Evolutionary conservation across 2,797 vertebrate species (phyloP).

Genomic region (Melanitta fusca): DNA sequence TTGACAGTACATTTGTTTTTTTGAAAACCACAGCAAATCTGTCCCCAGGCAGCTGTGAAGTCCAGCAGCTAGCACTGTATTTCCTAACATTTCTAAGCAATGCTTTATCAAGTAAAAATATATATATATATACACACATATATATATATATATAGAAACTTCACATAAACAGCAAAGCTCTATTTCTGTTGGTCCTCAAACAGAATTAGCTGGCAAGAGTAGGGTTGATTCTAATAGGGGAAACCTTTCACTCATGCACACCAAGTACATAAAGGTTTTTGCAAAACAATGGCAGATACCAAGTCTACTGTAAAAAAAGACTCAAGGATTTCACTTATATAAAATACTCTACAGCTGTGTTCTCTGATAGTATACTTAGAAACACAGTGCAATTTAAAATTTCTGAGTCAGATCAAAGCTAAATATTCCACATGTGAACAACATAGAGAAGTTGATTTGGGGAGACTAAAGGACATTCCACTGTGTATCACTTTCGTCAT

Average conservation of each 20-base stretch:
- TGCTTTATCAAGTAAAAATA: not conserved
- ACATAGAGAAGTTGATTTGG: not conserved
- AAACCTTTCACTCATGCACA: not conserved
- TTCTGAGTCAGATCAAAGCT: not conserved
- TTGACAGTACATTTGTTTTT: not conserved
- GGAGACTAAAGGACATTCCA: not conserved
- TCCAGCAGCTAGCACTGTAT: not conserved
- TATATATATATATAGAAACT: accelerated
- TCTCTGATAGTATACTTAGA: not conserved
- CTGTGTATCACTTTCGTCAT: not conserved
- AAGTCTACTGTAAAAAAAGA: not conserved
- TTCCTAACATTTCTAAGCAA: not conserved
- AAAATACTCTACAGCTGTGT: not conserved
- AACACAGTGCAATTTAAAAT: not conserved
- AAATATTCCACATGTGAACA: not conserved
- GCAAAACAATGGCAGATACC: not conserved
- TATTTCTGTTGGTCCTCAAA: not conserved
- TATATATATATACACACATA: accelerated
- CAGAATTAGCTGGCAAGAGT: not conserved
- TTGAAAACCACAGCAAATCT: not conserved
- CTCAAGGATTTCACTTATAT: not conserved
- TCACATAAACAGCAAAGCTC: not conserved
- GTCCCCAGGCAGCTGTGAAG: not conserved
- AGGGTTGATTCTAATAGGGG: not conserved
- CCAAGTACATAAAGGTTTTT: not conserved